Conservation (phyloP, 2,888 invertebrate genomes). For the Autographa gamma region DNA sequence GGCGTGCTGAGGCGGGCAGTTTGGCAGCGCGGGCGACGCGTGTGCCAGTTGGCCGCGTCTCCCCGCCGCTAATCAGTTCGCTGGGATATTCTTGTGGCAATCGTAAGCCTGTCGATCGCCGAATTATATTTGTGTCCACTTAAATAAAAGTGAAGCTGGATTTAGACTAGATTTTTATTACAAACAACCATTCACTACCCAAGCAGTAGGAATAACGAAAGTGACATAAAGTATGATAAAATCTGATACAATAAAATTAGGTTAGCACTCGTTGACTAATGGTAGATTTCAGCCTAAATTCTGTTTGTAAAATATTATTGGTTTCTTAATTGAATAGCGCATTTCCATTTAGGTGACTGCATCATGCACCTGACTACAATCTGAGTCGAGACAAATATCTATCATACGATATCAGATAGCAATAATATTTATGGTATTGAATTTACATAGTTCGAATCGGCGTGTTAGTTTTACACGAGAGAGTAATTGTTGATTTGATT, state of each 20-base stretch:
- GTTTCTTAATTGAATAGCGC: too few relatives aligned
- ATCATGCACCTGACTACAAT: not conserved
- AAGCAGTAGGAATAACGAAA: not conserved
- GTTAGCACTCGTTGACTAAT: too few relatives aligned
- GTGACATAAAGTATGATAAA: too few relatives aligned
- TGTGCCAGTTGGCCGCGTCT: slow-evolving; percentile 83
- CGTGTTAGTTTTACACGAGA: slow-evolving; percentile 31
- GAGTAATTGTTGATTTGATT: slow-evolving; percentile 36
- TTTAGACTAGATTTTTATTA: not conserved
- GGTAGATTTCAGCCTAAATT: too few relatives aligned
- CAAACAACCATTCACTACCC: not conserved
- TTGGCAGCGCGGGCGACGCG: slow-evolving; percentile 75
- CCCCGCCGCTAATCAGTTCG: slow-evolving; percentile 76
- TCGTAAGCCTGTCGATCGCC: slow-evolving; percentile 52
- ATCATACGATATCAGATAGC: not conserved
- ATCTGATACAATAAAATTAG: too few relatives aligned
- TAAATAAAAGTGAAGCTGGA: slow-evolving; percentile 19
- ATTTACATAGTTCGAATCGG: slow-evolving; percentile 23
- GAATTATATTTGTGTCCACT: slow-evolving; percentile 41
- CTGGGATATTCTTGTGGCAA: slow-evolving; percentile 67
- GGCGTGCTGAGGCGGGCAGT: slow-evolving; percentile 78
- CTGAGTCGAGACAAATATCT: not conserved
- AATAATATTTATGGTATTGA: slow-evolving; percentile 12
- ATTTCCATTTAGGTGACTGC: not conserved
- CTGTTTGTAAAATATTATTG: too few relatives aligned